These are phyloP conservation scores for Rhinogobio ventralis DNA, from an alignment of 2,797 vertebrate genomes.

Conservation along the genomic window DNA sequence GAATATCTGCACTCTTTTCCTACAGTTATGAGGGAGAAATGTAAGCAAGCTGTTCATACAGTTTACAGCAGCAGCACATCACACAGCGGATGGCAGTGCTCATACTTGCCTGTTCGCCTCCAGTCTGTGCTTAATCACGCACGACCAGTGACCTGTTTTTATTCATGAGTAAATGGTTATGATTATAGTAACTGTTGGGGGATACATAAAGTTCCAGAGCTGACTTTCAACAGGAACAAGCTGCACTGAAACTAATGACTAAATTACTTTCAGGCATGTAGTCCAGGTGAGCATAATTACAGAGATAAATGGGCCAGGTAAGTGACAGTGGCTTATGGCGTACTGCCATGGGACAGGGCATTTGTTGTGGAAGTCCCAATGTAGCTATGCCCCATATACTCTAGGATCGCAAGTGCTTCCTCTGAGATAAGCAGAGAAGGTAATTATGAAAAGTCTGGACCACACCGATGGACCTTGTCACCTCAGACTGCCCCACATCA, in stretches of 20 bases:
- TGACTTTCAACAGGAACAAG: conserved; percentile 40
- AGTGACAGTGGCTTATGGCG: conserved; percentile 54
- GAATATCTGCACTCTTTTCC: background rate
- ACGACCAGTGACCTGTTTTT: conserved; percentile 45
- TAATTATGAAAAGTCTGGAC: conserved; percentile 52
- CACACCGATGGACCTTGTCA: conserved; percentile 33
- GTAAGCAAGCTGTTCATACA: conserved; percentile 2
- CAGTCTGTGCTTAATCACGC: conserved; percentile 50
- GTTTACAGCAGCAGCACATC: conserved; percentile 9
- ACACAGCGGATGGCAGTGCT: background rate
- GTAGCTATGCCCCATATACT: conserved; percentile 36
- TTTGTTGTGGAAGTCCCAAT: conserved; percentile 45
- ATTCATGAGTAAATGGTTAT: conserved; percentile 54
- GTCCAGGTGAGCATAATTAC: conserved; percentile 58
- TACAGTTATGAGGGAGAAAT: background rate
- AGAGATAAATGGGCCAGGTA: conserved; percentile 59
- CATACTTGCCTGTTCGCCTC: conserved; percentile 19
- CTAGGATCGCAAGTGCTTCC: conserved; percentile 36
- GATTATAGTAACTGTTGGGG: conserved; percentile 51
- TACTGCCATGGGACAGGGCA: conserved; percentile 45
- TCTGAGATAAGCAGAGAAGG: conserved; percentile 44
- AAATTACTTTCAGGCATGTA: conserved; percentile 54
- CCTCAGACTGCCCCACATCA: conserved; percentile 35
- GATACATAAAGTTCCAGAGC: conserved; percentile 20
- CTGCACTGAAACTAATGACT: conserved; percentile 44